Base-by-base conservation (phyloP, 2,888 invertebrate species). In the Trissolcus brochymenae region DNA sequence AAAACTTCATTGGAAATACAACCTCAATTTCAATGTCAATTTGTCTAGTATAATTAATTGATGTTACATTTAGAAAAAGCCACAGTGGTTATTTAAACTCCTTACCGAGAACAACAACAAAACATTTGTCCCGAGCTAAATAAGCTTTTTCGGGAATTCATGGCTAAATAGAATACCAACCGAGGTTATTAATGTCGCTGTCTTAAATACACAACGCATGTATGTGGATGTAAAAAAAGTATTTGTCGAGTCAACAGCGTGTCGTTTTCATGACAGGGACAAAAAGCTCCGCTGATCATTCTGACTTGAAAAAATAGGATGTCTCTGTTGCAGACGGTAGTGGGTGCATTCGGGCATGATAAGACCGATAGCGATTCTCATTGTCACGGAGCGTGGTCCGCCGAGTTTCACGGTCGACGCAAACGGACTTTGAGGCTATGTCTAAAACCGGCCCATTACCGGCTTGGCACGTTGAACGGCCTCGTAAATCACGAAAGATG, bases 371-470 rank as follows among this genome's bases (percentile, higher is more conserved):
- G 83, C 79, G 78, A 65, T 74, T 79, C 73, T 75, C 67, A 78
- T 75, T 64, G 73, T 78, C 78, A 77, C 79, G 68, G 62, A 78
- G 68, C 59, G 75, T 67, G 76, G 79, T 81, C 82, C 81, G 78
- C 72, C 67, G 79, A 65, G 82, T 81, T 84, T 85, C 84, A 84
- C 82, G 84, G 81, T 83, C 82, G 82, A 76, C 82, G 84, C 83
- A 81, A 81, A 80, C 81, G 81, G 85, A 84, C 84, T 85, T 85
- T 84, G 85, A 82, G 83, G 72, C 76, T 79, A 67, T 80, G 77
- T 68, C 73, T 79, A 76, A 70, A 81, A 83, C 84, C 86, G 83
- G 83, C 80, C 85, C 86, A 85, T 85, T 86, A 84, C 84, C 86
- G 83, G 79, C 81, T 76, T 80, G 84, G 84, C 83, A 83, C 83